Base-by-base conservation (phyloP, 1,140 invertebrate genomes). In the Drosophila nebulosa region DNA sequence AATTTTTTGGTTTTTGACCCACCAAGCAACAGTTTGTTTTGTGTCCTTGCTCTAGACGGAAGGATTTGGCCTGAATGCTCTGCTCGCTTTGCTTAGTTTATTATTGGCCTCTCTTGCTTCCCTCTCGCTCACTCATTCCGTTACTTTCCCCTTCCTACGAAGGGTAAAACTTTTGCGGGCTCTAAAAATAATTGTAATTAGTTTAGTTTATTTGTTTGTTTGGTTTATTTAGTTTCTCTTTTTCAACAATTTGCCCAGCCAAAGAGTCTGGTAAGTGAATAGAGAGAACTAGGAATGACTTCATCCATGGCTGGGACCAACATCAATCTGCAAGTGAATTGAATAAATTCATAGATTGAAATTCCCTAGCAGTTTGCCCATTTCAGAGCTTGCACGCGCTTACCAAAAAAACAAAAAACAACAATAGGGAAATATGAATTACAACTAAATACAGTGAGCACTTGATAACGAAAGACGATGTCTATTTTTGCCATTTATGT, bases 1-100 rank as follows among this genome's bases (percentile, higher is more conserved):
- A 59, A 27, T 55, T 26, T 26, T 21, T 52, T n/a, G 2, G 35
- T 42, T 69, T 39, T 51, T 7, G 46, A 24, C 52, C 50, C n/a
- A 5, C 16, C 39, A 32, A 83, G 83, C 83, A 88, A 88, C 83
- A 88, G 83, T 88, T 88, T 88, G 83, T 88, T 88, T 74, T 67
- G 72, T 59, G 79, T 64, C 64, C 75, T 88, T 68, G 84, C 75
- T 46, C 51, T 51, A 21, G 67, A 60, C 75, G 75, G 78, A 79
- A 71, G 83, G 75, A 88, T 66, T 72, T 58, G 74, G 16, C 30
- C 50, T 26, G 69, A 55, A 64, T 56, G 46, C 4, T 7, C 27
- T 24, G 30, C 24, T 61, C 57, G 74, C 46, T 63, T 46, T 14
- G 72, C 30, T 56, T 36, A 53, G 53, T 52, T 53, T 14, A 55